Evolutionary conservation across 2,888 invertebrate species (phyloP), one percentile per base, ranked within the genome.

Genomic region (Ophraella communa): DNA sequence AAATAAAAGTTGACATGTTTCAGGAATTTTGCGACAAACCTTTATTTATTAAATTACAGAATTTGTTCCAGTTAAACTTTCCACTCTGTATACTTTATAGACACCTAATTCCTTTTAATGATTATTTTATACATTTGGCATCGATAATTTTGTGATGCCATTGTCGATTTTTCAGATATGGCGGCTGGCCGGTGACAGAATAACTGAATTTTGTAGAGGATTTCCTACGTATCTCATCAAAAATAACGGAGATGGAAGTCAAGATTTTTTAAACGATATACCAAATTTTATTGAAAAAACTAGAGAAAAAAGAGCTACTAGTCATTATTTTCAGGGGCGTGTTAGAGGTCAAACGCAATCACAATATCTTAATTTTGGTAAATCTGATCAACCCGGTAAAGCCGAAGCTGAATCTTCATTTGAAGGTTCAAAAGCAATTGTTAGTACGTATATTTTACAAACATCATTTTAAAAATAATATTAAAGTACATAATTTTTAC

Each of bases 361-460:
- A 2, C 94, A 94, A 78, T 94, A 93, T 79, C 83, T 94, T 73
- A 90, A 89, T 77, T 87, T 88, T 71, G 90, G 89, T 58, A 85
- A 86, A 64, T 70, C 74, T 4, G 77, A 84, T 67, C 77, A 82
- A 62, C 86, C 87, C 44, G 93, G 93, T 17, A 91, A 89, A 78
- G 94, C 94, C 0, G 93, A 94, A 79, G 93, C 94, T 0, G 91
- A 91, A 79, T 91, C 93, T 3, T 88, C 88, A 20, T 88, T 88
- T 44, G 88, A 89, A 72, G 86, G 88, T 10, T 90, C 91, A 0
- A 86, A 87, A 74, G 90, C 91, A 8, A 84, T 88, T 74, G 91
- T 91, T 77, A 88, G 91, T 91, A 80, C 87, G 91, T 89, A 30
- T 17, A 39, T 39, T 17, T 17, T 17, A n/a, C n/a, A n/a, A n/a